phyloP scores from a whole-genome alignment of 2,113 vertebrate genomes.

The Nothobranchius furzeri region DNA sequence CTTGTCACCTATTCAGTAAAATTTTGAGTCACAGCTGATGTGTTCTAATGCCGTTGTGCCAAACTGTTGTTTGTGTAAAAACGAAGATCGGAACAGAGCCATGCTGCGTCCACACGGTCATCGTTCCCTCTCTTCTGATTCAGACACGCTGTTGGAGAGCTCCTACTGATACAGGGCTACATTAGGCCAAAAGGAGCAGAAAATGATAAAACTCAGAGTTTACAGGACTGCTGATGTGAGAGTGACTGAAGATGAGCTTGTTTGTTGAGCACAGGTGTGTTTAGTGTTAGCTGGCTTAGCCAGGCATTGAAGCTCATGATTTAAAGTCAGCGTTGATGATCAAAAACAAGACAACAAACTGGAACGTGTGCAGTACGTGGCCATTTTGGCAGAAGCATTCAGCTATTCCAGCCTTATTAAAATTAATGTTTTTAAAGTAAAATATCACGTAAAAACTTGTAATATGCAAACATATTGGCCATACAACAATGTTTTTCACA shows the following conservation, averaged over 20 bases:
- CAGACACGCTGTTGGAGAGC: neutral
- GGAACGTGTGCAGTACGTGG: neutral
- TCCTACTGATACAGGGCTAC: neutral
- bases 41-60: neutral
- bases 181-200: neutral
- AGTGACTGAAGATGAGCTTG: neutral
- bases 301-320: neutral
- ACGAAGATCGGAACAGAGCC: neutral
- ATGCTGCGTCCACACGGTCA: neutral
- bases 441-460: too few species aligned
- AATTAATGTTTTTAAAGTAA: too few species aligned
- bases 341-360: neutral
- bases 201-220: neutral
- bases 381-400: neutral
- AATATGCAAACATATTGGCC: too few species aligned
- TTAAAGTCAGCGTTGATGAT: neutral
- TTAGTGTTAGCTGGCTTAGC: neutral
- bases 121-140: neutral
- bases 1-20: neutral
- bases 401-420: slow-evolving; percentile 17
- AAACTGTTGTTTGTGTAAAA: neutral
- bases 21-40: neutral
- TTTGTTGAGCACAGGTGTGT: neutral
- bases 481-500: neutral
- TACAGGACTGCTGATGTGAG: neutral